Conservation (phyloP, 2,797 vertebrate species). For the Gallinago solitaria region DNA sequence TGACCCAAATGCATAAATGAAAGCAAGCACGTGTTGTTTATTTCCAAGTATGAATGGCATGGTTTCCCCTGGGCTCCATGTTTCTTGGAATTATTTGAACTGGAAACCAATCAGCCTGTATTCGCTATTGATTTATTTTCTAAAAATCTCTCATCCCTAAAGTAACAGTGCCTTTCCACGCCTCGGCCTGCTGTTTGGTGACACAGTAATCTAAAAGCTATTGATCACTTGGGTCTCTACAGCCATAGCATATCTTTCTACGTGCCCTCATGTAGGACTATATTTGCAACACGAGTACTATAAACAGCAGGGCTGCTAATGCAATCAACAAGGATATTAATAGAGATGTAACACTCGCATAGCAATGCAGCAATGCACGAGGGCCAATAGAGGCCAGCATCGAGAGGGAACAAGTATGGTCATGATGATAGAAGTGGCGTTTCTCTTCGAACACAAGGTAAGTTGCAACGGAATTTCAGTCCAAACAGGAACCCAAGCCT, state of each 20-base stretch:
- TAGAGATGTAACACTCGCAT: background rate
- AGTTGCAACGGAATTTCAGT: background rate
- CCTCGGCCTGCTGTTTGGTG: conserved; percentile 47
- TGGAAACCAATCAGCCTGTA: conserved; percentile 62
- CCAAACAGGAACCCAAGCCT: background rate
- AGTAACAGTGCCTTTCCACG: conserved; percentile 38
- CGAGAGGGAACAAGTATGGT: background rate
- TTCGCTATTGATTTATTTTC: conserved; percentile 62
- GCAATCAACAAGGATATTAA: background rate
- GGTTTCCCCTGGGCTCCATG: conserved; percentile 32
- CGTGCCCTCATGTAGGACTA: background rate
- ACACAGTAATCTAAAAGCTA: conserved; percentile 69
- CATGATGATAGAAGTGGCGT: background rate
- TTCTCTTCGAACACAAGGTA: background rate
- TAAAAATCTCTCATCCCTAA: conserved; percentile 59
- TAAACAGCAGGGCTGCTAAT: background rate
- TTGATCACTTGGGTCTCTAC: conserved; percentile 55
- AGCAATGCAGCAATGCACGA: background rate
- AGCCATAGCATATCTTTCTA: conserved; percentile 27
- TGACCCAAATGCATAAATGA: conserved; percentile 54
- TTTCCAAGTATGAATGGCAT: conserved; percentile 25
- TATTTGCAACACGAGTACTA: conserved; percentile 27
- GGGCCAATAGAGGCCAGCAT: background rate
- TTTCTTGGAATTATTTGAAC: conserved; percentile 67
- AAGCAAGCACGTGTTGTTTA: conserved; percentile 17